A percentile compares a stretch with the other conserved stretches of the same genome.
Conservation (phyloP, 2,113 vertebrate genomes). For the Genyomyrus donnyi region DNA sequence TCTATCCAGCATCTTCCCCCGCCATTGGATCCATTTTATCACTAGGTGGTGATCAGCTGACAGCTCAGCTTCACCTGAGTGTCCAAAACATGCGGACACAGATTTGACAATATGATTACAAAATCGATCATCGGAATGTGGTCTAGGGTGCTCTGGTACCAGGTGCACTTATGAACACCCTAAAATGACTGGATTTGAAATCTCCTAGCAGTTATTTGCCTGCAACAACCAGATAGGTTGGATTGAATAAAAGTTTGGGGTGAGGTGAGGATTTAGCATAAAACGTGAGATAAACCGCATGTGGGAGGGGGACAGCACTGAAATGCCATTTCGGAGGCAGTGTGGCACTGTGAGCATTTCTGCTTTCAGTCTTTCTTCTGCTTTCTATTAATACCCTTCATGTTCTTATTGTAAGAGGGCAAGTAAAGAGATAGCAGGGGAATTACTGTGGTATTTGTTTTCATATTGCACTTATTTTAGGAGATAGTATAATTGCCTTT, state of each 20-base stretch:
- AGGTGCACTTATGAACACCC: background rate
- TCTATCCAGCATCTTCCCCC: too few relatives aligned
- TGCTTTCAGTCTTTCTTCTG: slow-evolving; percentile 7
- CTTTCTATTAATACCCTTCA: slow-evolving; percentile 17
- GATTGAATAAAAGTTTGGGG: background rate
- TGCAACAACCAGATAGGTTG: background rate
- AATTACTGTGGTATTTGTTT: background rate
- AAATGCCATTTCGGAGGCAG: background rate
- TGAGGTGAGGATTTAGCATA: background rate
- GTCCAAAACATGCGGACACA: too few relatives aligned
- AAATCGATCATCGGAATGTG: background rate
- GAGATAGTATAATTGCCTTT: background rate
- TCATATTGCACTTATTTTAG: background rate
- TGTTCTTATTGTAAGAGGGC: background rate
- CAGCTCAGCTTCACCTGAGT: background rate
- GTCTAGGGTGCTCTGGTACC: background rate
- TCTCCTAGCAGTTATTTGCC: background rate
- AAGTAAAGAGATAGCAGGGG: background rate
- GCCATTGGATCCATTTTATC: too few relatives aligned
- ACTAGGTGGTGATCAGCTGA: background rate
- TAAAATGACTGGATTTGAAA: background rate
- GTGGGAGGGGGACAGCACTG: background rate
- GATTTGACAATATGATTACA: too few relatives aligned
- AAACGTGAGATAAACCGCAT: background rate
- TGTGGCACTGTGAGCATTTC: background rate